These are phyloP conservation scores for Embiotoca jacksoni DNA, from an alignment of 2,113 vertebrate genomes.

Conservation along the genomic window DNA sequence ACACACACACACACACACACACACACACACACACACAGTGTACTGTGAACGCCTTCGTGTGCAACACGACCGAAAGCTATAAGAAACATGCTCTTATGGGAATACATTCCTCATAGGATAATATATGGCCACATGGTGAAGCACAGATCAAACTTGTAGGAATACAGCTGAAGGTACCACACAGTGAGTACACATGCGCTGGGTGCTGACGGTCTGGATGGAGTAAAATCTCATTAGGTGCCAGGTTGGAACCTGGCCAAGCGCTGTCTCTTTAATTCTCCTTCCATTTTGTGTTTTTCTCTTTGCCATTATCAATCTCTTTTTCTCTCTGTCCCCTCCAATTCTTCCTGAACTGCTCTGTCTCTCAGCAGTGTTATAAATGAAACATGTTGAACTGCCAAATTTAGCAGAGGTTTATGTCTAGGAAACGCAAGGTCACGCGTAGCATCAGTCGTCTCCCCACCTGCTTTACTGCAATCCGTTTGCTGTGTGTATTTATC, in stretches of 20 bases:
- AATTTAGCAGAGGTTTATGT: slow-evolving; percentile 62
- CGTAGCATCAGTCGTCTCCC: slow-evolving; percentile 43
- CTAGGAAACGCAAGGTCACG: slow-evolving; percentile 65
- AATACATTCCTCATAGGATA: slow-evolving; percentile 56
- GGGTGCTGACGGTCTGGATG: slow-evolving; percentile 42
- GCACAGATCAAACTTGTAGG: slow-evolving; percentile 59
- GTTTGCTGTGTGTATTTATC: slow-evolving; percentile 70
- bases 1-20: slow-evolving; percentile 43
- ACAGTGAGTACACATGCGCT: slow-evolving; percentile 30
- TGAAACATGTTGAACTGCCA: slow-evolving; percentile 48
- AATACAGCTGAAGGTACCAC: slow-evolving; percentile 50
- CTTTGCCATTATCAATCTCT: slow-evolving; percentile 27
- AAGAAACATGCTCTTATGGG: slow-evolving; percentile 64
- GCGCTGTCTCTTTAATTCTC: slow-evolving; percentile 14
- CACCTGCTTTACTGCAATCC: slow-evolving; percentile 66
- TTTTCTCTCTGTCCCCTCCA: neutral
- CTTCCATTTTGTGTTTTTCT: slow-evolving; percentile 29
- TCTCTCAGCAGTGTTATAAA: slow-evolving; percentile 51
- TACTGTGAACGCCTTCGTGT: slow-evolving; percentile 26
- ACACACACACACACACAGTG: slow-evolving; percentile 66
- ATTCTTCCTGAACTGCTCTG: slow-evolving; percentile 12
- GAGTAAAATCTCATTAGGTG: slow-evolving; percentile 63
- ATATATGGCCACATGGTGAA: slow-evolving; percentile 44
- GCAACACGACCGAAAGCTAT: slow-evolving; percentile 36
- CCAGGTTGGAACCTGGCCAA: slow-evolving; percentile 33